Evolutionary conservation across 2,888 invertebrate genomes (phyloP), one percentile per base, ranked within the genome.

Genomic region (Calameuta pallipes): DNA sequence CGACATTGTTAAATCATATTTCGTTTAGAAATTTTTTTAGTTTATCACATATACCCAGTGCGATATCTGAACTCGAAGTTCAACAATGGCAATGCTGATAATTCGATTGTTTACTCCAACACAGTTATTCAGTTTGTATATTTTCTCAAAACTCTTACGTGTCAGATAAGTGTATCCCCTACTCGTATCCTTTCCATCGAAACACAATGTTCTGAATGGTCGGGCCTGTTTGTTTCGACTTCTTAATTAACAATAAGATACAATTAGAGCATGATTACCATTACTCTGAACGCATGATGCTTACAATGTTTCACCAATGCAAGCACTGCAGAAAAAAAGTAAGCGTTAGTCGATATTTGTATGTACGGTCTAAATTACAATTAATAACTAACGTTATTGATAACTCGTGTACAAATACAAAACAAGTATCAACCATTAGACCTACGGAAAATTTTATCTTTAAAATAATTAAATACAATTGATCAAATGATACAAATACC

Each of bases 121-220:
- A 34, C 71, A 23, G 12, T 9, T 56, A 34, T 71, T 71, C 15
- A 71, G 15, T 71, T 31, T 33, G 34, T 71, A 56, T 76, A 68
- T 79, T 80, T 85, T 79, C 81, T 90, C 90, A 91, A 91, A 91
- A 91, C 91, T 91, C 91, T 91, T 91, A 90, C 88, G 85, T 89
- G 91, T 91, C 91, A 91, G 91, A 91, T 90, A 90, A 78, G 71
- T 56, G 73, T 73, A 15, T 75, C 68, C 68, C 70, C 13, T 33
- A 34, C 75, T 71, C 68, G 34, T 33, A 71, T 33, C 71, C 31
- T n/a, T 71, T 33, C 71, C 71, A 34, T 71, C 31, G 11, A 74
- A 41, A 35, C 34, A 74, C 74, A 80, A 80, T 78, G 73, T 77
- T 71, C 77, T 75, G 75, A 80, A 80, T 81, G 78, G 77, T 81